phyloP scores from a whole-genome alignment of 2,888 invertebrate species.

The Ormyrus labotus region DNA sequence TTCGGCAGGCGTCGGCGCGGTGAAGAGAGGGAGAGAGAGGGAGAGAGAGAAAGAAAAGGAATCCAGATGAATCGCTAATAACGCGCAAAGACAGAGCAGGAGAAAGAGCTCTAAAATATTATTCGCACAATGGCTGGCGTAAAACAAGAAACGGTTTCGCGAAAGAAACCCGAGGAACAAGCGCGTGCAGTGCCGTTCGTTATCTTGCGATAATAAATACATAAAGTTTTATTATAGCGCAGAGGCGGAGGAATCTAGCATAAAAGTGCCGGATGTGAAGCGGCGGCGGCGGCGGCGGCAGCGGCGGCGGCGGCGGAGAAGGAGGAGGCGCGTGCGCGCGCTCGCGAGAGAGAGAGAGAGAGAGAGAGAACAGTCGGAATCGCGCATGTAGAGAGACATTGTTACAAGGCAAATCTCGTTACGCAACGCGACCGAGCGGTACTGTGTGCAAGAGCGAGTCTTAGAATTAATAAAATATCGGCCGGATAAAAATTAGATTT shows the following conservation, averaged over 20 bases:
- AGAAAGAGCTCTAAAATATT: constrained; percentile 46
- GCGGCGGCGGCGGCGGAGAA: constrained; percentile 2
- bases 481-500: constrained; percentile 54
- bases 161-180: constrained; percentile 47
- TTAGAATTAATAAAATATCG: constrained; percentile 53
- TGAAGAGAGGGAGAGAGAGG: background rate
- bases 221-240: constrained; percentile 68
- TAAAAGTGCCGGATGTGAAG: constrained; percentile 57
- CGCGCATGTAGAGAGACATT: constrained; percentile 61
- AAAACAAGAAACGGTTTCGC: constrained; percentile 42
- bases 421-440: constrained; percentile 64
- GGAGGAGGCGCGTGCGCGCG: constrained; percentile 26
- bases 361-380: constrained; percentile 15
- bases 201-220: constrained; percentile 71
- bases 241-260: constrained; percentile 58
- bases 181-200: constrained; percentile 66
- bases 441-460: background rate
- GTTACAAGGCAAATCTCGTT: constrained; percentile 74
- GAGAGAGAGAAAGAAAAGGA: constrained; percentile 4
- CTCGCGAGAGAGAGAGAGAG: constrained; percentile 13
- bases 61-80: constrained; percentile 51
- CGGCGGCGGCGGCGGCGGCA: constrained; percentile 28
- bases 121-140: constrained; percentile 29
- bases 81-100: constrained; percentile 5
- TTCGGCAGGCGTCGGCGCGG: background rate